Conservation (phyloP, 92 coral and sea anemone species). For the Meandrina meandrites region DNA sequence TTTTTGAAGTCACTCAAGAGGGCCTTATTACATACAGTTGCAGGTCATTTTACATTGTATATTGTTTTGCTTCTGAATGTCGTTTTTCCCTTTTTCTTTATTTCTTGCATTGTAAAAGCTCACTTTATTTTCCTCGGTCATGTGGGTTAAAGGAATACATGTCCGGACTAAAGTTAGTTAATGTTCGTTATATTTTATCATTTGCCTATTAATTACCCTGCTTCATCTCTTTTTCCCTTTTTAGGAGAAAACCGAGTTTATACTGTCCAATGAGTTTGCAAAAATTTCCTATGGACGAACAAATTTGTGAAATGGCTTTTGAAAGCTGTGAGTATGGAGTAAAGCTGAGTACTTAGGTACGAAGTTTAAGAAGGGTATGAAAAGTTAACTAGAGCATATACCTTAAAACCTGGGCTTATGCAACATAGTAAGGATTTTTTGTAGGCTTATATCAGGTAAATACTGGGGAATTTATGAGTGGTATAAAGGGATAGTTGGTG, state of each 20-base stretch:
- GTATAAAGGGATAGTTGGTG: too few relatives aligned
- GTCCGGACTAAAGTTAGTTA: neutral
- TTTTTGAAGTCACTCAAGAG: constrained; percentile 31
- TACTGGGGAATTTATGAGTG: too few relatives aligned
- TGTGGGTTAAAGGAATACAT: neutral
- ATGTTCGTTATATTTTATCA: neutral
- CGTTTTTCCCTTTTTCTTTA: neutral
- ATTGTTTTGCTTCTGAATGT: neutral
- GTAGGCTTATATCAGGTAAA: too few relatives aligned
- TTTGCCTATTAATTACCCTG: neutral
- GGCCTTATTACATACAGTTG: constrained; percentile 41
- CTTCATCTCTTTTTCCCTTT: neutral
- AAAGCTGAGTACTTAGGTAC: neutral
- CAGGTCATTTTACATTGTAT: constrained; percentile 15
- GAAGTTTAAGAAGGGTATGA: too few relatives aligned
- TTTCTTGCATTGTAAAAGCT: too few relatives aligned
- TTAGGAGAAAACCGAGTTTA: constrained; percentile 33
- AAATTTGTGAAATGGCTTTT: constrained; percentile 60
- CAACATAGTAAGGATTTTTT: too few relatives aligned
- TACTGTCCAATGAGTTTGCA: constrained; percentile 78
- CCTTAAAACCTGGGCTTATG: too few relatives aligned
- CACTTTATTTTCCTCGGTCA: neutral
- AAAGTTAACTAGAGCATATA: too few relatives aligned
- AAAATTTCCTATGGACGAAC: constrained; percentile 78
- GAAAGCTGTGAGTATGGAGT: constrained; percentile 74